Base-by-base conservation (phyloP, 2,113 vertebrate genomes). In the Chloroceryle aenea region DNA sequence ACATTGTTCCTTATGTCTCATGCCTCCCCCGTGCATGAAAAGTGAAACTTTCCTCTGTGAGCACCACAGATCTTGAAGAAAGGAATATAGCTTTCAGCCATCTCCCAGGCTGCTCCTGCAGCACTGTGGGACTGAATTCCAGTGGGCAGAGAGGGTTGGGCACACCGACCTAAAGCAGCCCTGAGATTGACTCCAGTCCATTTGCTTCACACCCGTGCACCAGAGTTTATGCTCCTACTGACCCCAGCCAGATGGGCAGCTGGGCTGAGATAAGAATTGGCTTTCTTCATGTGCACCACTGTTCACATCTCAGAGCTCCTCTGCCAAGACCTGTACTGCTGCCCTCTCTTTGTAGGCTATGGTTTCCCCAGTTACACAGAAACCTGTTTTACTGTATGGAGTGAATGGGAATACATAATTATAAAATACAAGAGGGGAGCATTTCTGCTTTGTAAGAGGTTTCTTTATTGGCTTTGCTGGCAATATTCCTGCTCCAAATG, bases 351-450 rank as follows among this genome's bases (percentile, higher is more conserved):
- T 58, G 68, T 55, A 40, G 76, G 59, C 84, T 72, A 9, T 81
- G 68, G 79, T 85, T 93, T 95, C 64, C 61, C 36, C 95, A 95
- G 80, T 71, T 74, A 84, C 83, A 66, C 55, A 74, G 72, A 59
- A 75, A 80, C 10, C 25, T 78, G 25, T 36, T 53, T 36, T 40
- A 14, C 8, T 71, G 13, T 27, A 59, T 12, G 22, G 32, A 82
- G 34, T 29, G 27, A 76, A 87, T 6, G 34, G 79, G 21, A 32
- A 61, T 5, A 9, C 20, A 21, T 62, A 68, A 79, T 69, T 94
- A 66, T 13, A 90, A 96, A 52, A 77, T 53, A 71, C 29, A 71
- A 81, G 32, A 6, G 7, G 32, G 66, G 67, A 88, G 13, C 63
- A 30, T 62, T 59, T 83, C 78, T 55, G 74, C 47, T 74, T 67